Conservation (phyloP, 2,888 invertebrate species). For the Stictocephala bisonia region DNA sequence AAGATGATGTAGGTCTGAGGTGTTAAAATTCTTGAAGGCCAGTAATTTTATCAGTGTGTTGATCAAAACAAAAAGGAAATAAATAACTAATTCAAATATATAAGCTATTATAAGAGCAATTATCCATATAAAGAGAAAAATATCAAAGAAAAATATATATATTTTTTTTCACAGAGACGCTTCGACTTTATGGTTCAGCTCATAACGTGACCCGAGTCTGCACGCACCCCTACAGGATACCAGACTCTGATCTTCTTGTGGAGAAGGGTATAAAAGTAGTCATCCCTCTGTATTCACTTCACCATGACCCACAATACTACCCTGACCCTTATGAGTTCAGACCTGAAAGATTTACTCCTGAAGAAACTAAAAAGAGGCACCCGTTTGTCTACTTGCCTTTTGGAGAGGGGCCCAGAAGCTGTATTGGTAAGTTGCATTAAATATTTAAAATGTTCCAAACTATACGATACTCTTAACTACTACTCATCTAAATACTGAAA, state of each 20-base stretch:
- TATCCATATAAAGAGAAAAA: too few relatives aligned
- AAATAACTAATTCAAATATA: too few relatives aligned
- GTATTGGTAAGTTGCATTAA: conserved; percentile 69
- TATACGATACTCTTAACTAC: too few relatives aligned
- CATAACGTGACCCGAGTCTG: conserved; percentile 69
- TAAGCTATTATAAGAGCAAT: too few relatives aligned
- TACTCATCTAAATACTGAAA: too few relatives aligned
- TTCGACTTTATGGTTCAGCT: conserved; percentile 71
- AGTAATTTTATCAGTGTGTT: too few relatives aligned
- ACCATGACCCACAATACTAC: conserved; percentile 71
- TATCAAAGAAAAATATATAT: too few relatives aligned
- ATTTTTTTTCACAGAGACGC: too few relatives aligned
- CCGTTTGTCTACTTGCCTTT: conserved; percentile 70
- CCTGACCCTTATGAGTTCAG: conserved; percentile 72
- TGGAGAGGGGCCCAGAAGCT: conserved; percentile 71
- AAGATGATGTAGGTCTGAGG: too few relatives aligned
- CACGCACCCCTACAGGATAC: conserved; percentile 68
- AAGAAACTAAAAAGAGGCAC: conserved; percentile 68
- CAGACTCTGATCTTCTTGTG: conserved; percentile 66
- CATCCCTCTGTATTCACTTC: conserved; percentile 65
- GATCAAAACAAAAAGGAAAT: too few relatives aligned
- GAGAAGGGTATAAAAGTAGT: conserved; percentile 60
- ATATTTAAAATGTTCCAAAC: too few relatives aligned
- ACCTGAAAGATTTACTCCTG: conserved; percentile 71
- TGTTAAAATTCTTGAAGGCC: too few relatives aligned